phyloP scores from a whole-genome alignment of 2,113 vertebrate species.

The Microcebus jonahi region DNA sequence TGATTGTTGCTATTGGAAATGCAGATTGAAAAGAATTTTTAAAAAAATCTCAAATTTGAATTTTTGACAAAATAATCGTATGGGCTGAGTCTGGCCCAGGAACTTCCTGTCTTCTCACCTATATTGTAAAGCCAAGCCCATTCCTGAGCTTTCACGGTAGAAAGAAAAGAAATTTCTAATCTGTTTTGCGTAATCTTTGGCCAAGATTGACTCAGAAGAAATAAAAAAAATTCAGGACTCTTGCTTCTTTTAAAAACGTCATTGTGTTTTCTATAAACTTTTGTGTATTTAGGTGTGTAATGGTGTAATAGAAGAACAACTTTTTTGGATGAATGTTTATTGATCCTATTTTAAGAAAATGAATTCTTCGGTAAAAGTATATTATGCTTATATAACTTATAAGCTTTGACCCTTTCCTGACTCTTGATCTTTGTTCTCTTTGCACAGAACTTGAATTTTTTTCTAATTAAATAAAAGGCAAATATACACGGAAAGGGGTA shows the following conservation, averaged over 20 bases:
- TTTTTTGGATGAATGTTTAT: constrained; percentile 46
- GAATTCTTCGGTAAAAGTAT: constrained; percentile 23
- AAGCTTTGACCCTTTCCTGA: constrained; percentile 23
- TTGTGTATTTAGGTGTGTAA: constrained; percentile 32
- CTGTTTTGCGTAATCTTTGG: constrained; percentile 34
- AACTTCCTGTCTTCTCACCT: not conserved
- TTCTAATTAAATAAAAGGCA: not conserved
- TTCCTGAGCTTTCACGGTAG: not conserved
- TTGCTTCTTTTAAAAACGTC: not conserved
- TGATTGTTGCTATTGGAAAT: not conserved
- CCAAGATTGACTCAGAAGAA: constrained; percentile 17
- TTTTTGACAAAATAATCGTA: not conserved
- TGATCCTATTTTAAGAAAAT: constrained; percentile 42
- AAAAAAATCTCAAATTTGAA: not conserved
- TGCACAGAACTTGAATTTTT: not conserved
- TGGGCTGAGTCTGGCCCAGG: not conserved
- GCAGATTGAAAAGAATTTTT: not conserved
- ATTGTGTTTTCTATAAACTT: constrained; percentile 13
- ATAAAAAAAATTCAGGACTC: not conserved
- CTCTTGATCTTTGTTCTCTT: constrained; percentile 37
- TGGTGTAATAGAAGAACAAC: not conserved
- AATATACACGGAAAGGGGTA: not conserved
- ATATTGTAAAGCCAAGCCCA: not conserved
- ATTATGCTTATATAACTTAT: not conserved
- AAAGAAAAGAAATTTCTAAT: constrained; percentile 15